Base-by-base conservation (phyloP, 1,140 invertebrate species). In the Drosophila melanica region DNA sequence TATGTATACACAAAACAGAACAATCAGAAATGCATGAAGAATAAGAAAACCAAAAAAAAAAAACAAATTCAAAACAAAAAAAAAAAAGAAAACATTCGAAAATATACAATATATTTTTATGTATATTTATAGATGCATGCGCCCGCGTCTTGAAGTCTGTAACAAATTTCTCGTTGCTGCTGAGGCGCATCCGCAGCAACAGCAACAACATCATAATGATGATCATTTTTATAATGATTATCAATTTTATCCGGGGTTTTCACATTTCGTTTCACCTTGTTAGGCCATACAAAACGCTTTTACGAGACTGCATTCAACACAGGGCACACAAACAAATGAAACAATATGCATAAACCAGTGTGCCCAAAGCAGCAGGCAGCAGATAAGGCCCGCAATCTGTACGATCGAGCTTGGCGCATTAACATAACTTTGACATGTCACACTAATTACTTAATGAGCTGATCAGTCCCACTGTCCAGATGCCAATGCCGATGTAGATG, bases 391-490 rank as follows among this genome's bases (percentile, higher is more conserved):
- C 33, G 20, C 47, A 57, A 72, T 76, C 62, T 64, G 58, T 59
- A 66, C 57, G 58, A 63, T 69, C 71, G 58, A 64, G 64, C 75
- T 69, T 51, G 39, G 45, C 47, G 59, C 81, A 89, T 90, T 89
- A 90, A 90, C 89, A 90, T 90, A 90, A 90, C 89, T 90, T 62
- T 85, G 84, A 76, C 84, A 90, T 91, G 90, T 91, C 90, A 90
- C 90, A 91, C 90, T 91, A 91, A 91, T 91, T 91, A 91, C 90
- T 89, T 91, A 91, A 91, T 91, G 90, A 91, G 73, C 75, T 76
- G 64, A 73, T 74, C 70, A 74, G 55, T 42, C 42, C 55, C 20
- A 59, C 57, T 45, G 23, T 37, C 55, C 62, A 45, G 39, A 9
- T 44, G 51, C 48, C n/a, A 14, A 20, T 23, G 20, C 39, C 12